phyloP scores from a whole-genome alignment of 1,140 invertebrate species.

The Xylocopa sonorina region DNA sequence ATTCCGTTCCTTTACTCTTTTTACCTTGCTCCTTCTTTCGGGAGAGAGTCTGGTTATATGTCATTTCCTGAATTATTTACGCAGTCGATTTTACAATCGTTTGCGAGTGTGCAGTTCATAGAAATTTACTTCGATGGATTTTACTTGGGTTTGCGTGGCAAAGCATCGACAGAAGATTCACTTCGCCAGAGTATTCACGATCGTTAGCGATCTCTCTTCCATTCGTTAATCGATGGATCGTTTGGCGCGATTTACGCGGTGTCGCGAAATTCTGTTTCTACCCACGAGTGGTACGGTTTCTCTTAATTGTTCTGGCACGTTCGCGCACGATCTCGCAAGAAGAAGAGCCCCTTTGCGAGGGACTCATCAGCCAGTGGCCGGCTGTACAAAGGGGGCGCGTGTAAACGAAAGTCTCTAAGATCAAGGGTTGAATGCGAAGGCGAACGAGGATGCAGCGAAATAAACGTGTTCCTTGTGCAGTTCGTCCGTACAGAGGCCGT shows the following conservation, averaged over 20 bases:
- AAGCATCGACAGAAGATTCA: too few relatives aligned
- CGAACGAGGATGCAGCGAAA: slow-evolving; percentile 10
- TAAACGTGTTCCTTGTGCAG: slow-evolving; percentile 39
- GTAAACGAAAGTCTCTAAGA: slow-evolving; percentile 49
- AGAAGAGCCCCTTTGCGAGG: background rate
- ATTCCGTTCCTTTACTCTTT: background rate
- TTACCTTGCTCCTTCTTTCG: too few relatives aligned
- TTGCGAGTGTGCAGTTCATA: too few relatives aligned
- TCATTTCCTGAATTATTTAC: too few relatives aligned
- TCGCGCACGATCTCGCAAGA: background rate
- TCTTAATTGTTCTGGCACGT: background rate
- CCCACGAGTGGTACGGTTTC: background rate
- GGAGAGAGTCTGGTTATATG: too few relatives aligned
- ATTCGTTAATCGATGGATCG: background rate
- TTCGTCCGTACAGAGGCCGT: background rate
- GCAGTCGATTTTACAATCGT: too few relatives aligned
- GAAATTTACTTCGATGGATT: too few relatives aligned
- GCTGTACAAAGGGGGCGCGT: slow-evolving; percentile 3
- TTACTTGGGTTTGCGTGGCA: too few relatives aligned
- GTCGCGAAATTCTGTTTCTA: too few relatives aligned
- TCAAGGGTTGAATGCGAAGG: slow-evolving; percentile 15
- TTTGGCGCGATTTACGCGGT: background rate
- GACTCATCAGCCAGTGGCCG: slow-evolving; percentile 5
- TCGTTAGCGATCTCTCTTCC: too few relatives aligned
- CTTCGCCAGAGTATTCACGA: too few relatives aligned